A percentile compares a stretch with the other conserved stretches of the same genome.
Evolutionary conservation across 2,797 vertebrate species (phyloP).

Genomic region (Melanotaenia parkinsoni): DNA sequence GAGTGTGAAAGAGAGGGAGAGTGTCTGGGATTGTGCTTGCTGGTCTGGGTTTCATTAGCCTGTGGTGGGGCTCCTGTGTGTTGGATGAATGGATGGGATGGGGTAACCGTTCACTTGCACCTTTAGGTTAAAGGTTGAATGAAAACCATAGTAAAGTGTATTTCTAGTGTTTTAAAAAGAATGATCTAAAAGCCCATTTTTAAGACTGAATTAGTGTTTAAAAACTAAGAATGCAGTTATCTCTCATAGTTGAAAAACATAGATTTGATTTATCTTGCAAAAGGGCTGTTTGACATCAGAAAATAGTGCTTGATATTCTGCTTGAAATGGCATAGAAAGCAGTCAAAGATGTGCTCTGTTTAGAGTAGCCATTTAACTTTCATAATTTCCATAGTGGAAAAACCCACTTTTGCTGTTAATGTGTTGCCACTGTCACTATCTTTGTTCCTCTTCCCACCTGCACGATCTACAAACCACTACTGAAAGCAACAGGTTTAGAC

Average conservation of each 20-base stretch:
- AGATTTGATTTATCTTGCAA: not conserved
- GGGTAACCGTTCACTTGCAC: conserved; percentile 53
- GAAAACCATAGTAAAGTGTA: conserved; percentile 40
- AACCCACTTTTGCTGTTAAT: conserved; percentile 26
- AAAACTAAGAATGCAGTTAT: not conserved
- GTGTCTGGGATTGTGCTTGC: conserved; percentile 42
- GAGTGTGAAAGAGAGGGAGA: conserved; percentile 58
- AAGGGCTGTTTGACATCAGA: not conserved
- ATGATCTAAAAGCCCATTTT: not conserved
- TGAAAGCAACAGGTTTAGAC: conserved; percentile 48
- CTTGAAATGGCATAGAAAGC: not conserved
- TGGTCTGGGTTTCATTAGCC: conserved; percentile 74
- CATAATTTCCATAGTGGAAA: conserved; percentile 38
- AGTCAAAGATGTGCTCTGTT: conserved; percentile 1
- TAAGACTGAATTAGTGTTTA: not conserved
- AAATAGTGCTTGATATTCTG: conserved; percentile 6
- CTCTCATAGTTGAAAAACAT: conserved; percentile 8
- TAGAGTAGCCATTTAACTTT: conserved; percentile 14
- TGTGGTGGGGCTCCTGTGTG: conserved; percentile 55
- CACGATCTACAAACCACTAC: conserved; percentile 34
- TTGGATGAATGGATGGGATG: conserved; percentile 59
- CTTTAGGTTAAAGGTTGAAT: conserved; percentile 66
- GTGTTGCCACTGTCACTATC: conserved; percentile 24
- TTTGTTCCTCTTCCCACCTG: conserved; percentile 16
- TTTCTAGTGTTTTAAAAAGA: conserved; percentile 28